phyloP scores from a whole-genome alignment of 2,113 vertebrate species.

The Bos indicus region DNA sequence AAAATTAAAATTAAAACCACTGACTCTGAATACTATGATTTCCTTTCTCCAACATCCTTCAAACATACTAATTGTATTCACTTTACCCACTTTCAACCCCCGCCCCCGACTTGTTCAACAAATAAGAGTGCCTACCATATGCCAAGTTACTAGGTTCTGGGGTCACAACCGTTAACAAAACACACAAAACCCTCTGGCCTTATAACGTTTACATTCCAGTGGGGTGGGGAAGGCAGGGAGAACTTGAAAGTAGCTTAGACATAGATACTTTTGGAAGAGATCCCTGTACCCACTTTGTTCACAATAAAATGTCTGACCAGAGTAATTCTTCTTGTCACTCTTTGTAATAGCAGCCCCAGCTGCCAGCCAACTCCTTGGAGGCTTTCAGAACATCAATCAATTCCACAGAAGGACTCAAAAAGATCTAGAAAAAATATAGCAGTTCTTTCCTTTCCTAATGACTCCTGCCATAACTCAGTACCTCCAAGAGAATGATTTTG shows the following conservation, averaged over 20 bases:
- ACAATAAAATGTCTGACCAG: neutral
- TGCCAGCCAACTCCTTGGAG: neutral
- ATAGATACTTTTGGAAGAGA: neutral
- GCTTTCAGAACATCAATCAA: conserved; percentile 9
- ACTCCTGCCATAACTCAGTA: neutral
- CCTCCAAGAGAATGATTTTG: neutral
- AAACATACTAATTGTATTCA: neutral
- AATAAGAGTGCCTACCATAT: neutral
- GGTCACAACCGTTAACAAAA: neutral
- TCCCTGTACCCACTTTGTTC: neutral
- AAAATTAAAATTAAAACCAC: conserved; percentile 32
- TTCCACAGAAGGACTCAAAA: conserved; percentile 16
- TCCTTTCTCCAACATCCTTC: neutral
- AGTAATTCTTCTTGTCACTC: neutral
- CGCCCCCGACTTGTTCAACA: neutral
- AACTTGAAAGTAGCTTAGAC: neutral
- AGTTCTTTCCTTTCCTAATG: conserved; percentile 9
- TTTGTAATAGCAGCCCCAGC: neutral
- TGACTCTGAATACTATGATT: neutral
- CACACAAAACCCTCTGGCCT: neutral
- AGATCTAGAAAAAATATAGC: neutral
- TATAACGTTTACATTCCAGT: neutral
- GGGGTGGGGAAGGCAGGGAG: neutral
- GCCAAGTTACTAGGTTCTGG: neutral
- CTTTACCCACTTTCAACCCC: neutral